Base-by-base conservation (phyloP, 2,113 vertebrate genomes). In the Odontophorus gujanensis region DNA sequence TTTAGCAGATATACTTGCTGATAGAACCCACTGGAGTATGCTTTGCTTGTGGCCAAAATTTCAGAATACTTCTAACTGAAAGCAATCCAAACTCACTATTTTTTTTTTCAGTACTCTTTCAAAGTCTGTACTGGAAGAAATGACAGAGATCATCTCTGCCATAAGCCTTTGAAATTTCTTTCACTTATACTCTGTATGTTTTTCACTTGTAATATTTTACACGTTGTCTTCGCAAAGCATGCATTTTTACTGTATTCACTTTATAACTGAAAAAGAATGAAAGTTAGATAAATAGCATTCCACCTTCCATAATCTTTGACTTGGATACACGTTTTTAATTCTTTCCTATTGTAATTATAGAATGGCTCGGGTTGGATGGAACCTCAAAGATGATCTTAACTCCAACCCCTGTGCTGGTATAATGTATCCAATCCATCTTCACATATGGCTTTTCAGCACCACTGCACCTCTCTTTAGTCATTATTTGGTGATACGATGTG, bases 11-110 rank as follows among this genome's bases (percentile, higher is more conserved):
- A 36, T 32, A 11, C 26, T 90, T 57, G 36, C 43, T 51, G 51
- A 59, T 8, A 20, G 88, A 88, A 75, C 72, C 57, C 2, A 0
- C 8, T 57, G 36, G 43, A 19, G 34, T 20, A 30, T 0, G 2
- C 26, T 83, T 73, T 67, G 45, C 81, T 91, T 63, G 69, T 47
- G 73, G 75, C 32, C 80, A 59, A 87, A 61, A 38, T 73, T 81
- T 20, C 42, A 77, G 36, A 36, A 77, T n/a, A 36, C 16, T 78
- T 88, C 47, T 7, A 58, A 82, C 17, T 75, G 55, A 90, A 87
- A 82, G 8, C 43, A 85, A 95, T 59, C 36, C 69, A 92, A 93
- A 58, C n/a, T 82, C 81, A 36, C 89, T 59, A 85, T 63, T 96
- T 68, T 38, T 68, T 38, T 53, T 87, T 57, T 73, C 40, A 82